A percentile compares a stretch with the other conserved stretches of the same genome.
These are phyloP conservation scores for Hemicrepidius hirtus DNA, from an alignment of 2,888 invertebrate species.

Conservation along the genomic window DNA sequence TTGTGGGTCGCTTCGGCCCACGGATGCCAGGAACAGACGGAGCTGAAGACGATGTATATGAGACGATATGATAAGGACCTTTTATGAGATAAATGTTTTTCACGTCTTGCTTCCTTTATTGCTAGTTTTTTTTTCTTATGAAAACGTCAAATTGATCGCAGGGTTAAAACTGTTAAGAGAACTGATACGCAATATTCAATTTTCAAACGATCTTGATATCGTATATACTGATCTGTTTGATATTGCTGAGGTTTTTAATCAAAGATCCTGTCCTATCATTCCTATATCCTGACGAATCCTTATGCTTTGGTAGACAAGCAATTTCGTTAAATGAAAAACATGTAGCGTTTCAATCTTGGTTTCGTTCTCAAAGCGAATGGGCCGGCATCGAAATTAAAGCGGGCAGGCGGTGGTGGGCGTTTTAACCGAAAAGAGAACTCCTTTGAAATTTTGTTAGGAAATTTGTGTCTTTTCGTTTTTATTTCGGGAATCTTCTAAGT, in stretches of 20 bases:
- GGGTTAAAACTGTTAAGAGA: conserved; percentile 23
- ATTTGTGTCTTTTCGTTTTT: conserved; percentile 26
- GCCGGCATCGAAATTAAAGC: conserved; percentile 26
- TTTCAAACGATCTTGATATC: too few relatives aligned
- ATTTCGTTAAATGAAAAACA: conserved; percentile 21
- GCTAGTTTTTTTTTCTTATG: conserved; percentile 25
- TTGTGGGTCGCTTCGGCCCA: conserved; percentile 49
- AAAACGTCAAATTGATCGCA: conserved; percentile 21
- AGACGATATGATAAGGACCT: conserved; percentile 44
- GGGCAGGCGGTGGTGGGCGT: conserved; percentile 13
- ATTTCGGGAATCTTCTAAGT: conserved; percentile 32
- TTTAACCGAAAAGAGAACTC: conserved; percentile 13
- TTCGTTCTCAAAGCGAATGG: conserved; percentile 20
- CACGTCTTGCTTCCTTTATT: conserved; percentile 30
- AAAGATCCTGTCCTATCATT: background rate
- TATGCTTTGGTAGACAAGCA: conserved; percentile 15
- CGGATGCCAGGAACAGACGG: conserved; percentile 44
- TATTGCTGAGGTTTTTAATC: too few relatives aligned
- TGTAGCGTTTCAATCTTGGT: conserved; percentile 23
- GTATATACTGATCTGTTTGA: too few relatives aligned
- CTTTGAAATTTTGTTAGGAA: conserved; percentile 32
- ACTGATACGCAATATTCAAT: too few relatives aligned
- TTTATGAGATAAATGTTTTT: conserved; percentile 44
- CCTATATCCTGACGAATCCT: background rate
- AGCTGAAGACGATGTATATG: conserved; percentile 40